Evolutionary conservation across 1,140 invertebrate species (phyloP).

Genomic region (Onthophagus taurus): DNA sequence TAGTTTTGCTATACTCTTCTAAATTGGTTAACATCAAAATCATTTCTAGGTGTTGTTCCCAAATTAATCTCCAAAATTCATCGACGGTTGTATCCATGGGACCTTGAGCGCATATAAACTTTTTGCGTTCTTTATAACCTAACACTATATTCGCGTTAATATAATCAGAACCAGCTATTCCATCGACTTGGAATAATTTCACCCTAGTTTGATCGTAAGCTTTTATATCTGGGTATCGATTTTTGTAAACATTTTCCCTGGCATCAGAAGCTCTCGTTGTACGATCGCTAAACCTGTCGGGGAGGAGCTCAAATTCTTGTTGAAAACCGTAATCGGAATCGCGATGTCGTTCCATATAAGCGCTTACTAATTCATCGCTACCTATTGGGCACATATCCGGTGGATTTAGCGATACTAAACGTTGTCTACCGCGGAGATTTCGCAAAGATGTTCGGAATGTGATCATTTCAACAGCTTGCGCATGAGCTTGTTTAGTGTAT

Average conservation of each 20-base stretch:
- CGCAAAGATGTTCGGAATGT: constrained; percentile 58
- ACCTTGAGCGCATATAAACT: constrained; percentile 88
- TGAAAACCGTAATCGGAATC: constrained; percentile 84
- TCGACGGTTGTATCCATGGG: constrained; percentile 87
- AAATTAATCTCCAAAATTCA: constrained; percentile 97
- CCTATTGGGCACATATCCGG: constrained; percentile 74
- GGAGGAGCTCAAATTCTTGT: constrained; percentile 76
- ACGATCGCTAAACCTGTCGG: constrained; percentile 77
- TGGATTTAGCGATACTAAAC: constrained; percentile 53
- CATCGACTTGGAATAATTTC: constrained; percentile 63
- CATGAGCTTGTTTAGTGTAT: constrained; percentile 59
- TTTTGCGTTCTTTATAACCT: constrained; percentile 86
- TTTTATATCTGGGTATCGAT: constrained; percentile 83
- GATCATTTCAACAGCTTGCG: constrained; percentile 67
- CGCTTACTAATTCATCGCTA: constrained; percentile 56
- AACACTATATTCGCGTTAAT: constrained; percentile 90
- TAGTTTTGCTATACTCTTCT: constrained; percentile 88
- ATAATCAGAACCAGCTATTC: constrained; percentile 73
- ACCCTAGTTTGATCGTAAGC: constrained; percentile 89
- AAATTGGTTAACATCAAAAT: constrained; percentile 92
- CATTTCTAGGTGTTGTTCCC: constrained; percentile 86
- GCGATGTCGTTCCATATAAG: constrained; percentile 68
- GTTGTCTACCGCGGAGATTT: constrained; percentile 54
- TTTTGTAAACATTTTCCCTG: constrained; percentile 80
- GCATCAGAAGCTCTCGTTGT: constrained; percentile 78